A percentile compares a stretch with the other conserved stretches of the same genome.
These are phyloP conservation scores for Hippasteria phrygiana DNA, from an alignment of 53 echinoderm and acorn worm species.

Conservation along the genomic window DNA sequence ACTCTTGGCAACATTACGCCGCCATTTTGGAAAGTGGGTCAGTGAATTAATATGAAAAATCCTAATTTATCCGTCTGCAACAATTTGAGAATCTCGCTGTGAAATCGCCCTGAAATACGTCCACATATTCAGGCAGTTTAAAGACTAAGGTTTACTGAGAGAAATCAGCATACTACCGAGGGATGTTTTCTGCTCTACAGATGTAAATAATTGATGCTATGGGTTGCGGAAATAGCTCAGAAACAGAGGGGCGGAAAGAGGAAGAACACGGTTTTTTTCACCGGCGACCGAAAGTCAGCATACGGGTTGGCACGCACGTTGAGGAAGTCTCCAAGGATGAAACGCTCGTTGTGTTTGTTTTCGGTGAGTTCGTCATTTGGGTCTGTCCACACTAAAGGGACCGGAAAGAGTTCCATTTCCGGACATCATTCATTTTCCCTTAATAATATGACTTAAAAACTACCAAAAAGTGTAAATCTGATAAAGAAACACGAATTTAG, in stretches of 20 bases:
- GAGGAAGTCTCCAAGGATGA: slow-evolving; percentile 69
- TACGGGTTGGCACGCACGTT: slow-evolving; percentile 82
- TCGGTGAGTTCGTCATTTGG: slow-evolving; percentile 75
- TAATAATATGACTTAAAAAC: no score
- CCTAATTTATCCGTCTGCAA: slow-evolving; percentile 45
- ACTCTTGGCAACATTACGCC: slow-evolving; percentile 45
- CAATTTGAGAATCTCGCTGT: background rate
- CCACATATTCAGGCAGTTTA: background rate
- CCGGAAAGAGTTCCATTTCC: no score
- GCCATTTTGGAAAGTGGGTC: slow-evolving; percentile 57
- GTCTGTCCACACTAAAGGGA: no score
- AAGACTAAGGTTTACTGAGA: background rate
- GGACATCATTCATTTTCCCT: no score
- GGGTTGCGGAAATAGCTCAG: slow-evolving; percentile 98
- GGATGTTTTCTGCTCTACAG: slow-evolving; percentile 39
- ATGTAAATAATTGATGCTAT: slow-evolving; percentile 55
- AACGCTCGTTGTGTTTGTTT: slow-evolving; percentile 90
- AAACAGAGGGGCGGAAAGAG: slow-evolving; percentile 81
- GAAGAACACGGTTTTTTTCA: slow-evolving; percentile 86
- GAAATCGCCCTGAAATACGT: background rate
- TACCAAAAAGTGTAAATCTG: no score
- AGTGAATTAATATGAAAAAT: slow-evolving; percentile 22
- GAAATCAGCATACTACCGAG: background rate
- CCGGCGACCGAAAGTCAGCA: slow-evolving; percentile 95
- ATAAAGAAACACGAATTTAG: no score